Conservation (phyloP, 2,797 vertebrate genomes). For the Typhlichthys eigenmanni region DNA sequence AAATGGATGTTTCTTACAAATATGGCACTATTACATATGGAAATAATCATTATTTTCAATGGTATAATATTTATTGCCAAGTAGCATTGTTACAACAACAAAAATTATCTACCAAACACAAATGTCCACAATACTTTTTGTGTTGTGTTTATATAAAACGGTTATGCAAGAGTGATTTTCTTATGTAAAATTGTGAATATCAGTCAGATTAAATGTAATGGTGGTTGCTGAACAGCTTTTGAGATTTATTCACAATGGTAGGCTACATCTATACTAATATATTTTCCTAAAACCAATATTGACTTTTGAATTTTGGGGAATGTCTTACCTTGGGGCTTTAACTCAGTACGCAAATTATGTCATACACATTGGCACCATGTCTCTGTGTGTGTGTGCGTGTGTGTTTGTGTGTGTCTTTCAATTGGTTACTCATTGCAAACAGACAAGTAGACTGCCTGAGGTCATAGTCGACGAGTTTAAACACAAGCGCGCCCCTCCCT, state of each 20-base stretch:
- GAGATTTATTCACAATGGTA: not conserved
- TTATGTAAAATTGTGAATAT: too few relatives aligned
- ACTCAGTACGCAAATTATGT: constrained; percentile 42
- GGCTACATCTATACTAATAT: not conserved
- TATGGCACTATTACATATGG: too few relatives aligned
- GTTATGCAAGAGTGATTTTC: too few relatives aligned
- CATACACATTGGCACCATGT: constrained; percentile 25
- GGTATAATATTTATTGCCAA: too few relatives aligned
- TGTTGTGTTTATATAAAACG: too few relatives aligned
- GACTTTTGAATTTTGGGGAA: not conserved
- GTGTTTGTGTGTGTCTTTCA: constrained; percentile 44
- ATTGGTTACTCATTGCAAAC: constrained; percentile 73
- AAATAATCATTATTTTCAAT: too few relatives aligned
- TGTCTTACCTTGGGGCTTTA: constrained; percentile 33
- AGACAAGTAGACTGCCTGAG: constrained; percentile 56
- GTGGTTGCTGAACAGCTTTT: not conserved
- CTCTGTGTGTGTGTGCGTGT: constrained; percentile 31
- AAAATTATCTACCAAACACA: too few relatives aligned
- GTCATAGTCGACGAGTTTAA: constrained; percentile 70
- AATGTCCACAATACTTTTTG: too few relatives aligned
- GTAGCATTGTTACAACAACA: too few relatives aligned
- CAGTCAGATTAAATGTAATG: not conserved
- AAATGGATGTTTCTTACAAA: too few relatives aligned
- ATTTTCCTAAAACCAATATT: not conserved
- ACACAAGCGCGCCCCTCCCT: constrained; percentile 45